Evolutionary conservation across 1,140 invertebrate species (phyloP).

Genomic region (Harpegnathos saltator): DNA sequence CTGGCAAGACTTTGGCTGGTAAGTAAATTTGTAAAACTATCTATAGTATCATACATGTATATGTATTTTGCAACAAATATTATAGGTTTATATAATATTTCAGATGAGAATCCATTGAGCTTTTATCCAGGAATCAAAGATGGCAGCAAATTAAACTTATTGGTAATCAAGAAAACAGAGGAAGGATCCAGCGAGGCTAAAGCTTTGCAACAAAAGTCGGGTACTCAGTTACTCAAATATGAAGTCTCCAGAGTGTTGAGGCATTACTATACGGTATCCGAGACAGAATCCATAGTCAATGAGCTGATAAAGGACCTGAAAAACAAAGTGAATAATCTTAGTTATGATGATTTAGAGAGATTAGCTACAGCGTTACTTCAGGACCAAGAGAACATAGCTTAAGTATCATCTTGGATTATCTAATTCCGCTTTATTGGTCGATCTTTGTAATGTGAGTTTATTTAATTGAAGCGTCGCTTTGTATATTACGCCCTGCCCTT

Average conservation of each 20-base stretch:
- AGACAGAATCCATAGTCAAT: conserved; percentile 82
- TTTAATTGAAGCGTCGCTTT: conserved; percentile 73
- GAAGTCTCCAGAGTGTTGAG: conserved; percentile 82
- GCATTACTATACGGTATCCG: conserved; percentile 82
- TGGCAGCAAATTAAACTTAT: conserved; percentile 81
- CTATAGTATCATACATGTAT: neutral
- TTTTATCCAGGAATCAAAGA: conserved; percentile 85
- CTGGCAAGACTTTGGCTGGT: conserved; percentile 82
- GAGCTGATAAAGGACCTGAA: conserved; percentile 83
- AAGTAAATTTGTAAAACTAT: conserved; percentile 23
- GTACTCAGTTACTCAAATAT: conserved; percentile 77
- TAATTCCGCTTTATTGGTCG: conserved; percentile 62
- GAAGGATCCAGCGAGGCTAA: conserved; percentile 73
- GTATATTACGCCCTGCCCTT: conserved; percentile 40
- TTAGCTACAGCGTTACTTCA: conserved; percentile 84
- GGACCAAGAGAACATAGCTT: conserved; percentile 82
- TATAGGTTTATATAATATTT: conserved; percentile 40
- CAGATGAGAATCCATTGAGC: conserved; percentile 83
- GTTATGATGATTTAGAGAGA: conserved; percentile 84
- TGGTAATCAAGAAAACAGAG: conserved; percentile 79
- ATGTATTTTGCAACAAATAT: neutral
- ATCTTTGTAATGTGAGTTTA: conserved; percentile 73
- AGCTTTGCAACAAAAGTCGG: conserved; percentile 67
- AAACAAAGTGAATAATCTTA: conserved; percentile 82
- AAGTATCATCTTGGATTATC: conserved; percentile 59